Percentiles rank a stretch among this genome's conserved stretches.
Conservation (phyloP, 2,797 vertebrate genomes). For the Centroberyx gerrardi region DNA sequence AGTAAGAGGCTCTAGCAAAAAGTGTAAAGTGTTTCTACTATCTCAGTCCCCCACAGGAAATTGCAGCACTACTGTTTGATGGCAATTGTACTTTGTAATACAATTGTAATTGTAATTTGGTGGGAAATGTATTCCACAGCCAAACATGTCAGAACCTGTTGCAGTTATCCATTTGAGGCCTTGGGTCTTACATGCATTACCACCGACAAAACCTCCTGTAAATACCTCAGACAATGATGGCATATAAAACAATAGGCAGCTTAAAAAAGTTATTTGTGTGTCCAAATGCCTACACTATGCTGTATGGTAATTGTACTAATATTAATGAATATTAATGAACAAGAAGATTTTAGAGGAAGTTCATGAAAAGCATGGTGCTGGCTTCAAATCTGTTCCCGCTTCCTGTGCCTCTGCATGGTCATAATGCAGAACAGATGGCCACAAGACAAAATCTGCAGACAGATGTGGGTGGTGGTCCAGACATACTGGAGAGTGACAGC, state of each 20-base stretch:
- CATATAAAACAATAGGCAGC: constrained; percentile 44
- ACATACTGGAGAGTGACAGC: constrained; percentile 55
- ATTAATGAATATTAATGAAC: constrained; percentile 59
- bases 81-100: not conserved
- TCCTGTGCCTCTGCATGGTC: constrained; percentile 32
- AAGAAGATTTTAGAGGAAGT: constrained; percentile 32
- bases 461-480: constrained; percentile 62
- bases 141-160: constrained; percentile 30
- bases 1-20: constrained; percentile 31
- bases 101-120: not conserved
- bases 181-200: constrained; percentile 24
- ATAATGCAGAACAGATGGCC: constrained; percentile 55
- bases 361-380: constrained; percentile 36
- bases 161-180: constrained; percentile 7
- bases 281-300: no score
- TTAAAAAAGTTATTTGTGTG: constrained; percentile 56
- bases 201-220: constrained; percentile 14
- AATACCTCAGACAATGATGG: not conserved
- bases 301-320: constrained; percentile 31
- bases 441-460: constrained; percentile 51
- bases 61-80: constrained; percentile 18
- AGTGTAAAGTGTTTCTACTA: constrained; percentile 10
- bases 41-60: constrained; percentile 11
- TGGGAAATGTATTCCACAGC: constrained; percentile 26
- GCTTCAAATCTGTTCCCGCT: constrained; percentile 45